phyloP scores from a whole-genome alignment of 1,140 invertebrate genomes.

The Phymastichus coffea region DNA sequence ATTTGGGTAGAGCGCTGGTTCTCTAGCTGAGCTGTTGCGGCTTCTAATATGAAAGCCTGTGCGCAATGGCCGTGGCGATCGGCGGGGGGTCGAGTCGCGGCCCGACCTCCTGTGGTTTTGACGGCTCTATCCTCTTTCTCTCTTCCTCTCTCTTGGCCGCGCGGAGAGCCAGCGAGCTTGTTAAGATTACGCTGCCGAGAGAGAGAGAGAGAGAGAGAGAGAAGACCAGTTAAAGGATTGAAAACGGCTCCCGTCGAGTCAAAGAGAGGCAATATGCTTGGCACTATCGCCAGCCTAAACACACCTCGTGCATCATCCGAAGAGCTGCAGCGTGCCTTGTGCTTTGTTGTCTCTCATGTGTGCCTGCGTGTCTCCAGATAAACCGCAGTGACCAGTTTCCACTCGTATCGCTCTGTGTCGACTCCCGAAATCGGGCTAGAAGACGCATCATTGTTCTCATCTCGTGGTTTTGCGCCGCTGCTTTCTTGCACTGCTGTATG shows the following conservation, averaged over 20 bases:
- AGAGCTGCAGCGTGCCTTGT: too few species aligned
- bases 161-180: slow-evolving; percentile 23
- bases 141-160: too few species aligned
- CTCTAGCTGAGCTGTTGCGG: too few species aligned
- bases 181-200: too few species aligned
- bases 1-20: background rate
- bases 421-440: too few species aligned
- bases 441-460: too few species aligned
- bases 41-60: too few species aligned
- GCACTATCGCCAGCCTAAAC: too few species aligned
- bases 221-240: slow-evolving; percentile 37
- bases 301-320: slow-evolving; percentile 56
- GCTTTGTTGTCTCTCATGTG: slow-evolving; percentile 49
- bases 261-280: background rate
- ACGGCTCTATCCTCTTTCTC: slow-evolving; percentile 54
- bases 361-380: background rate
- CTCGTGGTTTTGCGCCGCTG: too few species aligned
- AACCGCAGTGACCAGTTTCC: too few species aligned
- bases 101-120: slow-evolving; percentile 55
- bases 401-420: too few species aligned
- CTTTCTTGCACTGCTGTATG: too few species aligned
- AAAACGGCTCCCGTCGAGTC: slow-evolving; percentile 53
- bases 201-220: background rate
- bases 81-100: slow-evolving; percentile 51
- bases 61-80: slow-evolving; percentile 54